Evolutionary conservation across 2,888 invertebrate species (phyloP).

Genomic region (Sycophila texana): DNA sequence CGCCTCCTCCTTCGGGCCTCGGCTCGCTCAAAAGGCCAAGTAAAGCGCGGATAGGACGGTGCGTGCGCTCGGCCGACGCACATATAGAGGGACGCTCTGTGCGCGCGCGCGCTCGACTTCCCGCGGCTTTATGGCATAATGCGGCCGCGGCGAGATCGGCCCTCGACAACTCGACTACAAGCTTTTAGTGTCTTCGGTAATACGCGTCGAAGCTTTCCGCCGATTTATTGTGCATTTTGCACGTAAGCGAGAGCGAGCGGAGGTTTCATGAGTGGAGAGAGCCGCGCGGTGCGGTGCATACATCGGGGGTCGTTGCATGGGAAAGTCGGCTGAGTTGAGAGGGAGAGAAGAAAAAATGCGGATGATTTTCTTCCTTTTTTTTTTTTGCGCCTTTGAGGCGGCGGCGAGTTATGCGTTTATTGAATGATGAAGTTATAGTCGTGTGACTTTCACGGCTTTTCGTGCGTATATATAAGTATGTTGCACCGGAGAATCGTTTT

Average conservation of each 20-base stretch:
- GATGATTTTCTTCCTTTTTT: no score
- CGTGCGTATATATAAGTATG: no score
- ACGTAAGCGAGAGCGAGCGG: slow-evolving; percentile 35
- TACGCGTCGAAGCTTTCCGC: slow-evolving; percentile 60
- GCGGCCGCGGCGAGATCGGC: slow-evolving; percentile 44
- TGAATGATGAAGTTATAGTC: no score
- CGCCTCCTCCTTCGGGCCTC: slow-evolving; percentile 11
- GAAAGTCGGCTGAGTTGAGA: neutral
- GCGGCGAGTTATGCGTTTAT: no score
- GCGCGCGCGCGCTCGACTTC: neutral
- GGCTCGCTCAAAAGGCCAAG: slow-evolving; percentile 29
- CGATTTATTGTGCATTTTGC: slow-evolving; percentile 65
- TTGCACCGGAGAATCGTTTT: no score
- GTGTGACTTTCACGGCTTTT: no score
- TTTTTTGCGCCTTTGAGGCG: no score
- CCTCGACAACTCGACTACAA: slow-evolving; percentile 58
- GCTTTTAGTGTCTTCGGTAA: slow-evolving; percentile 63
- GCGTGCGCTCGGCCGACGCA: neutral
- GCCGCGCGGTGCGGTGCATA: no score
- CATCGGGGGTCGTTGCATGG: slow-evolving; percentile 4
- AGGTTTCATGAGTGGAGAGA: neutral
- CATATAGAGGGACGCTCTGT: neutral
- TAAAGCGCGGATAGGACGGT: no score
- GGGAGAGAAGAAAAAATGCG: neutral
- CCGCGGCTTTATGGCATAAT: slow-evolving; percentile 60